Percentiles rank a stretch among this genome's conserved stretches.
These are phyloP conservation scores for Cassiopea xamachana DNA, from an alignment of 30 jellyfish, hydroid and myxozoan genomes.

Conservation along the genomic window DNA sequence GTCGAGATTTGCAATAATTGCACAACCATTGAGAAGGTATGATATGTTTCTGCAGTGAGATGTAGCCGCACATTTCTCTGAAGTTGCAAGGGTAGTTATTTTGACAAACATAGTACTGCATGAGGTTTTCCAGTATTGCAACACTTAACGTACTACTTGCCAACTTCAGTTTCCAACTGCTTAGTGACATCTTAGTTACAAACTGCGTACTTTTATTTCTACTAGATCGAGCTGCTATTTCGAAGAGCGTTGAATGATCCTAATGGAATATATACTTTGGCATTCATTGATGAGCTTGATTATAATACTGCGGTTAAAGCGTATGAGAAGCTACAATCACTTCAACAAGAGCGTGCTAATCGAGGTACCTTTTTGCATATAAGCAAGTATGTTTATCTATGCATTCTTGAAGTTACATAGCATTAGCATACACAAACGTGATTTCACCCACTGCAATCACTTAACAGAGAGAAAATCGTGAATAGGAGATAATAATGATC, in stretches of 20 bases:
- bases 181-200: not conserved
- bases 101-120: no score
- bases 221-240: slow-evolving; percentile 47
- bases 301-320: slow-evolving; percentile 55
- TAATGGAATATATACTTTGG: slow-evolving; percentile 28
- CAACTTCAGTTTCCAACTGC: no score
- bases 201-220: not conserved
- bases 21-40: slow-evolving; percentile 43
- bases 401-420: no score
- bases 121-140: no score
- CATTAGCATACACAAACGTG: not conserved
- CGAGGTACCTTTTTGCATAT: slow-evolving; percentile 1
- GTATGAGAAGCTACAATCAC: slow-evolving; percentile 17
- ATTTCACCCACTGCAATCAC: no score
- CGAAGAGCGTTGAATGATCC: slow-evolving; percentile 53
- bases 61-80: no score
- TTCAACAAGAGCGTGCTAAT: slow-evolving; percentile 7
- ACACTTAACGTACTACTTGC: no score
- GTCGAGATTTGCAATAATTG: slow-evolving; percentile 32
- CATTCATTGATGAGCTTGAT: slow-evolving; percentile 51
- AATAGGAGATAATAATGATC: not conserved
- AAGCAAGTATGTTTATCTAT: no score
- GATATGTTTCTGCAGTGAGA: not conserved
- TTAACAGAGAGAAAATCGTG: no score
- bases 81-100: no score